Conservation (phyloP, 2,113 vertebrate genomes). For the Gambusia affinis region DNA sequence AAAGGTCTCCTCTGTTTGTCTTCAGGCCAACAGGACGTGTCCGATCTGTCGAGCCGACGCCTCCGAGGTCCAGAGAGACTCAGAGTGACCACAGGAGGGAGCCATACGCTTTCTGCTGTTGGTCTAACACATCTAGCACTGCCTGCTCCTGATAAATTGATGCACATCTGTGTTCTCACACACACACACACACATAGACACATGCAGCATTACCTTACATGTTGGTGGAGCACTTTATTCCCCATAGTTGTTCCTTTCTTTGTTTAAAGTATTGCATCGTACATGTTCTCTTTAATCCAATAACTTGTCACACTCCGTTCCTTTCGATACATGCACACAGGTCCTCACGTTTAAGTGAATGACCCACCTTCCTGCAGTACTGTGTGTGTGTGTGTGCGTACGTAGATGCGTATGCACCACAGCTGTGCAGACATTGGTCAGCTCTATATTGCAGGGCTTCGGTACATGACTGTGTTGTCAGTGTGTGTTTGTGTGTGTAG, state of each 20-base stretch:
- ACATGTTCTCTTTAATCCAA: conserved; percentile 5
- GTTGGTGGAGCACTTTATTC: conserved; percentile 42
- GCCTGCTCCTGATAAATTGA: conserved; percentile 74
- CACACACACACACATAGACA: conserved; percentile 29
- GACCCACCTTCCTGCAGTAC: conserved; percentile 27
- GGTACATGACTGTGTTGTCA: conserved; percentile 40
- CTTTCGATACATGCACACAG: conserved; percentile 26
- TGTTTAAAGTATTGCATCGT: background rate
- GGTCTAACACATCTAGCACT: conserved; percentile 56
- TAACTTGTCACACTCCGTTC: conserved; percentile 1
- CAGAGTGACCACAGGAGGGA: conserved; percentile 86
- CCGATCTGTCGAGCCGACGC: conserved; percentile 98
- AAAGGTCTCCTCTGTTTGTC: conserved; percentile 10
- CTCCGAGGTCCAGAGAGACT: conserved; percentile 97
- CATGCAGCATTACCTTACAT: conserved; percentile 13
- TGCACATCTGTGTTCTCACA: conserved; percentile 74
- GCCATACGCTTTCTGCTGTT: conserved; percentile 46
- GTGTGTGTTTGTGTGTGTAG: conserved; percentile 42
- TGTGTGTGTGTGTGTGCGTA: conserved; percentile 26
- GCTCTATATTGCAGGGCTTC: conserved; percentile 34
- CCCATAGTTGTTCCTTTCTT: conserved; percentile 19
- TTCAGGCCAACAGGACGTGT: conserved; percentile 96
- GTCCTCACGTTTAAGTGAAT: conserved; percentile 25
- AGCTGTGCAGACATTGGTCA: conserved; percentile 44
- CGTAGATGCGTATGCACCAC: conserved; percentile 18